Evolutionary conservation across 1,140 invertebrate genomes (phyloP).

Genomic region (Drosophila suzukii): DNA sequence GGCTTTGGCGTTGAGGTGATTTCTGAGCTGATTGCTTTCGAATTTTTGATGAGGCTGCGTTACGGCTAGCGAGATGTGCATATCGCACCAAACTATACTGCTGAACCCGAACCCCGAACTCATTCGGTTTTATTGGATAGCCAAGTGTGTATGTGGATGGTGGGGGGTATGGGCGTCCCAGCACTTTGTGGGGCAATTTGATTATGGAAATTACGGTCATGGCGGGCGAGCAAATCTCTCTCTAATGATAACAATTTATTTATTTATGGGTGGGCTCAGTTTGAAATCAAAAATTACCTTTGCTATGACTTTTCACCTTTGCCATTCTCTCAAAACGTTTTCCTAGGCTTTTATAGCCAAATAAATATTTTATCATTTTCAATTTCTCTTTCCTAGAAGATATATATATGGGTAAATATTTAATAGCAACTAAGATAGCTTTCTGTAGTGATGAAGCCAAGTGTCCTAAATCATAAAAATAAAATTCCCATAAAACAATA

Average conservation of each 20-base stretch:
- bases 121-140: slow-evolving; percentile 34
- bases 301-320: background rate
- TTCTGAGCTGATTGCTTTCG: slow-evolving; percentile 78
- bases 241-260: slow-evolving; percentile 26
- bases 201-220: slow-evolving; percentile 37
- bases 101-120: slow-evolving; percentile 10
- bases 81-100: slow-evolving; percentile 37
- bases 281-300: slow-evolving; percentile 21
- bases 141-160: slow-evolving; percentile 5
- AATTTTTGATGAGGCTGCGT: slow-evolving; percentile 71
- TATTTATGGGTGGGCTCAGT: slow-evolving; percentile 14
- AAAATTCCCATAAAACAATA: too few species aligned
- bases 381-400: background rate
- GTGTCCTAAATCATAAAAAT: too few species aligned
- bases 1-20: slow-evolving; percentile 45
- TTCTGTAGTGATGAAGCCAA: too few species aligned
- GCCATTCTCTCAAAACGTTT: background rate
- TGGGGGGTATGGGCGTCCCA: background rate
- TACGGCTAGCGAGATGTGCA: slow-evolving; percentile 22
- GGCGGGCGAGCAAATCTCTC: slow-evolving; percentile 1
- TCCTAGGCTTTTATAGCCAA: background rate
- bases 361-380: background rate
- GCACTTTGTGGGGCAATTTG: slow-evolving; percentile 36
- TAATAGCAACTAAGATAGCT: too few species aligned
- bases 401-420: too few species aligned